Base-by-base conservation (phyloP, 2,113 vertebrate genomes). In the Camelus dromedarius region DNA sequence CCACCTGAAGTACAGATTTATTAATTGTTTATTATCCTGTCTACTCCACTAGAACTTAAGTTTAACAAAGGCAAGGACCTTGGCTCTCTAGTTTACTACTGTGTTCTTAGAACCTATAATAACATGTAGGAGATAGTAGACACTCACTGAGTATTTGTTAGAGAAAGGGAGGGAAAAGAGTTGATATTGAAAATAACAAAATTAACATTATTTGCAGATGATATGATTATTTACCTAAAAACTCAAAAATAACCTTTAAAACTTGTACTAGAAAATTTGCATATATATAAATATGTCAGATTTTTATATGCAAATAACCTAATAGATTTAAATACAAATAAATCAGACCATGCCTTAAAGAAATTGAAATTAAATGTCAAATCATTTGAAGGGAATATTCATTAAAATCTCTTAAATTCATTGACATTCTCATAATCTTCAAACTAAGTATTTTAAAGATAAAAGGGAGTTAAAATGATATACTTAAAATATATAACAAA, bases 161-260 rank as follows among this genome's bases (percentile, higher is more conserved):
- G 83, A 94, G 42, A 92, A 32, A 79, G 24, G 56, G 38, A 91
- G 22, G 26, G 28, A 91, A 62, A 89, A 32, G 50, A 80, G n/a
- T 89, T 91, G 64, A n/a, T 82, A 50, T 8, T 85, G 28, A 85
- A 86, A 77, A 77, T 60, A 79, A 81, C 18, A 87, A 15, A 85
- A 56, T 46, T 79, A 60, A 69, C 14, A 32, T 87, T 89, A 94
- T 73, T 73, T 90, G 50, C 66, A 93, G n/a, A 38, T 89, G n/a
- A 69, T 70, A 60, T 12, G 20, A 87, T 82, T 52, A 58, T 66
- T 89, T 66, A 79, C 79, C 64, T 70, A 28, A 89, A 83, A 83
- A 80, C n/a, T 86, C 26, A 83, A 52, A 81, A 85, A 67, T 82
- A 35, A 75, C 42, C 20, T 95, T 91, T 70, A 91, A 90, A 73